Base-by-base conservation (phyloP, 2,888 invertebrate species). In the Drosophila buzzatii region DNA sequence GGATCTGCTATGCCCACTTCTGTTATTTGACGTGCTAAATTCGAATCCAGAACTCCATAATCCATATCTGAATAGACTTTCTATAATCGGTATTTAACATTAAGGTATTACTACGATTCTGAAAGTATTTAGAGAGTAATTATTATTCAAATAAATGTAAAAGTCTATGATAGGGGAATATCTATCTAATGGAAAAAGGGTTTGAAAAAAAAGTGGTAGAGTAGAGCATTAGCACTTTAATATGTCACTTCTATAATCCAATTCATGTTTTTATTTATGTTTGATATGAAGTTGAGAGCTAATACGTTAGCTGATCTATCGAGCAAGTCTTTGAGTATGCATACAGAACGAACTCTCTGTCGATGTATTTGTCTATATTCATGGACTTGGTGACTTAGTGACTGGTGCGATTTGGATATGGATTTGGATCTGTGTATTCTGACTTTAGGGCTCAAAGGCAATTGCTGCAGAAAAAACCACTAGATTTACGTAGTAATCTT, bases 401-500 rank as follows among this genome's bases (percentile, higher is more conserved):
- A 47, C 23, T 47, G 27, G 23, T 47, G 47, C 33, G 51, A 51
- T 23, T 20, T 16, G 57, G 33, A 44, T 57, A 33, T 57, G 44
- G 33, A 44, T 57, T 44, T 57, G 44, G 33, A 44, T 35, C 33
- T 31, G 61, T 62, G 23, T 39, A 12, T 47, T 33, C 42, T 71
- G 70, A 73, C 70, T 69, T 75, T 74, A 62, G 45, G 52, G 71
- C 82, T 70, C 77, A 79, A 90, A 71, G 90, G 85, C 89, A 91
- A 91, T 91, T 89, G 82, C 61, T 87, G 82, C 57, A 66, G 52
- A 72, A 61, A 88, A 90, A 90, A 85, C 85, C 77, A 85, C 71
- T 70, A 75, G 87, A 82, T 79, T 83, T 75, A 73, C 44, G 31
- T 41, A 16, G 59, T 78, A 79, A 79, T 81, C 74, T 65, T 58